Evolutionary conservation across 2,113 vertebrate species (phyloP).

Genomic region (Stegastes partitus): DNA sequence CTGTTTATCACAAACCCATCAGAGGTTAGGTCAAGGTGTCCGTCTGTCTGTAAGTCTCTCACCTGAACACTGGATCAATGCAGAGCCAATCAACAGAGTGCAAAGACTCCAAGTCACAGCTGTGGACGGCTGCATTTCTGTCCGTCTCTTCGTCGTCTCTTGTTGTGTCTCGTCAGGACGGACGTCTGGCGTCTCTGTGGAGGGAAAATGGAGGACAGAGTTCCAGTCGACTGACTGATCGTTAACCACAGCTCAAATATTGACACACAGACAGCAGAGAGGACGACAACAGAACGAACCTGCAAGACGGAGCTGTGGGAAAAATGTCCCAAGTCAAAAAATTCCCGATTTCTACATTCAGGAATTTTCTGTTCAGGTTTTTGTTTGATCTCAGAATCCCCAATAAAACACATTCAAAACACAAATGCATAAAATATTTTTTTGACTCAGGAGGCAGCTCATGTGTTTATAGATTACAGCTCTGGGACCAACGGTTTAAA

Average conservation of each 20-base stretch:
- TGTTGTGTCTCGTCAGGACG: neutral
- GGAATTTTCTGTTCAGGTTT: too few relatives aligned
- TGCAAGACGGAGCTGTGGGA: too few relatives aligned
- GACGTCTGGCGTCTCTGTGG: neutral
- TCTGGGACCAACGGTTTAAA: too few relatives aligned
- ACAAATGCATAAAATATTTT: too few relatives aligned
- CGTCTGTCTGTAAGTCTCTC: neutral
- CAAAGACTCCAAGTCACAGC: neutral
- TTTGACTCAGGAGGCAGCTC: too few relatives aligned
- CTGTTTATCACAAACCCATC: too few relatives aligned
- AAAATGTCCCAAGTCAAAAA: too few relatives aligned
- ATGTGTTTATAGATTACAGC: too few relatives aligned
- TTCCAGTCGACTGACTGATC: conserved; percentile 22
- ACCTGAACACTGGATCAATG: conserved; percentile 56
- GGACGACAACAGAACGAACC: too few relatives aligned
- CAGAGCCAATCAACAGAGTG: conserved; percentile 29
- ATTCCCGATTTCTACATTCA: too few relatives aligned
- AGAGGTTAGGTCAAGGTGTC: neutral
- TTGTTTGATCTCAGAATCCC: too few relatives aligned
- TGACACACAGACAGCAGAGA: conserved; percentile 51
- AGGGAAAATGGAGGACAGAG: conserved; percentile 27
- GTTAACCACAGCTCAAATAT: conserved; percentile 72
- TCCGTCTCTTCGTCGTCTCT: neutral
- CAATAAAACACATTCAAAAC: too few relatives aligned
- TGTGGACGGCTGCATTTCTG: conserved; percentile 25